phyloP scores from a whole-genome alignment of 2,113 vertebrate genomes.

The Cyprinodon tularosa region DNA sequence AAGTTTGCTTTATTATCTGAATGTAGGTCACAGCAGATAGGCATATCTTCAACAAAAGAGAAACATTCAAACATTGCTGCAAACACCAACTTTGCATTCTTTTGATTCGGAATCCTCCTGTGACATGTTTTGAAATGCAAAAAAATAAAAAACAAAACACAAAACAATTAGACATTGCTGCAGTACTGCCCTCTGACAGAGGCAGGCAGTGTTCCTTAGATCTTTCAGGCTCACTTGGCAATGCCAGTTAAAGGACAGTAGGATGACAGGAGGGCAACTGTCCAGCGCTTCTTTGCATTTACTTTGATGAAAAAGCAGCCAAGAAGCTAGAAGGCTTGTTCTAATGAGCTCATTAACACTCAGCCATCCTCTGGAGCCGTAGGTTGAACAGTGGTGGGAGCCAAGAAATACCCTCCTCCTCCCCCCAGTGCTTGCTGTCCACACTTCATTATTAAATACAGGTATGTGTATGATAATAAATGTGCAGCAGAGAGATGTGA shows the following conservation, averaged over 20 bases:
- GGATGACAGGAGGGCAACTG: not conserved
- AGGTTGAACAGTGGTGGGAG: slow-evolving; percentile 10
- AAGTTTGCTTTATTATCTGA: not conserved
- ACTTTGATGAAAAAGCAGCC: slow-evolving; percentile 8
- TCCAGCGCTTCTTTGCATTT: not conserved
- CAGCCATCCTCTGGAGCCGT: slow-evolving; percentile 8
- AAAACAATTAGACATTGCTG: not conserved
- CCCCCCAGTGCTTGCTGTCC: slow-evolving; percentile 15
- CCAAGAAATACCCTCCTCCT: not conserved
- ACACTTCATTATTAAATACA: slow-evolving; percentile 20
- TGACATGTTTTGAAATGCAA: slow-evolving; percentile 9
- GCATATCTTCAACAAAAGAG: not conserved
- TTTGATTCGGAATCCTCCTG: slow-evolving; percentile 1
- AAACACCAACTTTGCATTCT: not conserved
- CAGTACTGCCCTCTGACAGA: slow-evolving; percentile 2
- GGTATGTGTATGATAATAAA: not conserved
- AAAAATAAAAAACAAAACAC: not conserved
- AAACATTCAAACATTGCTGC: not conserved
- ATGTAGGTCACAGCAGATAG: slow-evolving; percentile 12
- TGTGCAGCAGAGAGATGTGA: not conserved
- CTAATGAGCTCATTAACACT: slow-evolving; percentile 52
- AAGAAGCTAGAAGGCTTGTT: slow-evolving; percentile 12
- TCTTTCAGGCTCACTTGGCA: slow-evolving; percentile 11
- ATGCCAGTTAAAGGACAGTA: slow-evolving; percentile 33
- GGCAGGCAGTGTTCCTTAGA: slow-evolving; percentile 1